Evolutionary conservation across 1,140 invertebrate species (phyloP), one percentile per base, ranked within the genome.

Genomic region (Hypothenemus hampei): DNA sequence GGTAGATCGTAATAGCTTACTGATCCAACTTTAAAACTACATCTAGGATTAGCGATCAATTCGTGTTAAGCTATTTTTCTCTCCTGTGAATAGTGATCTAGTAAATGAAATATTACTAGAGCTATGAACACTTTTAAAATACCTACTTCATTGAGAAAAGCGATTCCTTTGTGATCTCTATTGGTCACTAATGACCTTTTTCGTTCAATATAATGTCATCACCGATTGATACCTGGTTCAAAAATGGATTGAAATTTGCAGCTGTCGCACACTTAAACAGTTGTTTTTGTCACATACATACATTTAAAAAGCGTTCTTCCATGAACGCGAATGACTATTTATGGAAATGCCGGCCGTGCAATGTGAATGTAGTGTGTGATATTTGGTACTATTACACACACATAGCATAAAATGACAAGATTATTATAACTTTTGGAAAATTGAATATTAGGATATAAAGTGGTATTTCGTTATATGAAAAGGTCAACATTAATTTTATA

Each of bases 331-430:
- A 13, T 31, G 13, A 13, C 26, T 37, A 15, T 37, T 37, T 37
- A 37, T 37, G 35, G 35, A 37, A 37, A 37, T 37, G 8, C 16
- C 35, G 11, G 7, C n/a, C n/a, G n/a, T 29, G 26, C 26, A 29
- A 37, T 37, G 35, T 37, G 35, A 37, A 37, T 16, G 35, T n/a
- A n/a, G n/a, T n/a, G 15, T 37, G 35, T 16, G 35, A 37, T 37
- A 37, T 37, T 37, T 37, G 7, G 35, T n/a, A n/a, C 15, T 37
- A 7, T 6, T 29, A 6, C 6, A 29, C 6, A 7, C 6, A n/a
- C 26, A n/a, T 29, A 29, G n/a, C n/a, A 29, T 7, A 7, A 29
- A 29, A 7, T 29, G n/a, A 29, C n/a, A 29, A 29, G 6, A 29
- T 29, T 29, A n/a, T 29, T 7, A 29, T 29, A 29, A 29, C n/a